Percentiles rank a stretch among this genome's conserved stretches.
Evolutionary conservation across 2,113 vertebrate species (phyloP).

Genomic region (Sinocyclocheilus rhinocerous): DNA sequence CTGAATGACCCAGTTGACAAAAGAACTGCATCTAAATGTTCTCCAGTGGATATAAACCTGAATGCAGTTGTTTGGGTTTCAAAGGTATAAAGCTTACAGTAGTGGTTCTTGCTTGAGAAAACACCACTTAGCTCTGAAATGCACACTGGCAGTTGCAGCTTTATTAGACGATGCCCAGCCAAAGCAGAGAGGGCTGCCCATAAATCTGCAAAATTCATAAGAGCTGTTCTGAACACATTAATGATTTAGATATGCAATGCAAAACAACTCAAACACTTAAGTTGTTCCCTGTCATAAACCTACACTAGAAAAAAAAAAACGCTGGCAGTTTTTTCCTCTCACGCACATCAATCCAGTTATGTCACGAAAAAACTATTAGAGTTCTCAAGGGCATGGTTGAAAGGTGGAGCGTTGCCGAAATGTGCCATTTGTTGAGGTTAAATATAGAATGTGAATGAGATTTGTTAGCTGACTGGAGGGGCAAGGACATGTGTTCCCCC

Average conservation of each 20-base stretch:
- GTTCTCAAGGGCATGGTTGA: constrained; percentile 3
- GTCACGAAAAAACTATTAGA: constrained; percentile 13
- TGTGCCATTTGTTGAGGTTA: constrained; percentile 44
- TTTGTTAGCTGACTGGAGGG: constrained; percentile 44
- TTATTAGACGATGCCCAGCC: background rate
- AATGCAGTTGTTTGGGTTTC: background rate
- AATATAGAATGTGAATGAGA: constrained; percentile 51
- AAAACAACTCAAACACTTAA: constrained; percentile 24
- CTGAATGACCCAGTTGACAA: background rate
- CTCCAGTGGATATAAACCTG: background rate
- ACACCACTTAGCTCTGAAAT: background rate
- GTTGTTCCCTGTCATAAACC: background rate
- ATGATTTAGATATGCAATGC: constrained; percentile 18
- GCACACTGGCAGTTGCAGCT: background rate
- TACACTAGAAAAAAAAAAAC: background rate
- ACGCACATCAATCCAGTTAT: background rate
- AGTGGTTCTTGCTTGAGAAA: background rate
- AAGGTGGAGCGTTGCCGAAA: constrained; percentile 17
- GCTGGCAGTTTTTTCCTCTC: background rate
- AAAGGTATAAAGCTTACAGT: background rate
- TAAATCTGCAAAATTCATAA: constrained; percentile 10
- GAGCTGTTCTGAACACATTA: constrained; percentile 6
- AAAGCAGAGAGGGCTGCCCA: background rate
- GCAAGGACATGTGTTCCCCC: constrained; percentile 43
- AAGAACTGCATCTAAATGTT: background rate